Evolutionary conservation across 2,888 invertebrate genomes (phyloP).

Genomic region (Rotaria macrura): DNA sequence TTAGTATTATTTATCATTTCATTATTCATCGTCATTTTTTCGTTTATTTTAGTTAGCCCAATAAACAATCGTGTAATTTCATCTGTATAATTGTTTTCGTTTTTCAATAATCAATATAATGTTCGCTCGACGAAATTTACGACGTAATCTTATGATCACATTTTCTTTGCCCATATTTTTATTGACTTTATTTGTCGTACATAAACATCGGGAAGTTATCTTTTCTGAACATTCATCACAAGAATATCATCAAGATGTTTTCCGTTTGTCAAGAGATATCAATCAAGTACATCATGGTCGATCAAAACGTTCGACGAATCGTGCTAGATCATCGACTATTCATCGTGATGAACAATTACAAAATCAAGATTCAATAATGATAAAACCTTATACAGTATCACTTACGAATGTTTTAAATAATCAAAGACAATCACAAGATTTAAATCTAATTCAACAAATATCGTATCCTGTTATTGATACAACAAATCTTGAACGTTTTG

Average conservation of each 20-base stretch:
- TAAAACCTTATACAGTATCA: background rate
- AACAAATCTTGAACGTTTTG: slow-evolving; percentile 52
- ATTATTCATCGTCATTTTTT: too few relatives aligned
- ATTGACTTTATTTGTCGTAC: background rate
- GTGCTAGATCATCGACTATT: background rate
- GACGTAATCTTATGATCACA: background rate
- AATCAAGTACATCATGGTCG: background rate
- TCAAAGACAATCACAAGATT: background rate
- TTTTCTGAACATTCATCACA: background rate
- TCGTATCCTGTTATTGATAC: background rate
- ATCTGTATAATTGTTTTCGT: too few relatives aligned
- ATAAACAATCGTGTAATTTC: background rate
- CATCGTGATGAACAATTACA: background rate
- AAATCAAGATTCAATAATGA: background rate
- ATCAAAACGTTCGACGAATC: background rate
- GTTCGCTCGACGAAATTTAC: background rate
- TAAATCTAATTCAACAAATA: background rate
- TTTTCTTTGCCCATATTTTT: background rate
- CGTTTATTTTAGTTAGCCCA: background rate
- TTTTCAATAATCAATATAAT: background rate
- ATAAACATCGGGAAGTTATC: background rate
- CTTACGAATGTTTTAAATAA: background rate
- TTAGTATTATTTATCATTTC: too few relatives aligned
- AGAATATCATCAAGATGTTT: background rate
- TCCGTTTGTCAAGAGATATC: background rate